Base-by-base conservation (phyloP, 1,140 invertebrate genomes). In the Colletes gigas region DNA sequence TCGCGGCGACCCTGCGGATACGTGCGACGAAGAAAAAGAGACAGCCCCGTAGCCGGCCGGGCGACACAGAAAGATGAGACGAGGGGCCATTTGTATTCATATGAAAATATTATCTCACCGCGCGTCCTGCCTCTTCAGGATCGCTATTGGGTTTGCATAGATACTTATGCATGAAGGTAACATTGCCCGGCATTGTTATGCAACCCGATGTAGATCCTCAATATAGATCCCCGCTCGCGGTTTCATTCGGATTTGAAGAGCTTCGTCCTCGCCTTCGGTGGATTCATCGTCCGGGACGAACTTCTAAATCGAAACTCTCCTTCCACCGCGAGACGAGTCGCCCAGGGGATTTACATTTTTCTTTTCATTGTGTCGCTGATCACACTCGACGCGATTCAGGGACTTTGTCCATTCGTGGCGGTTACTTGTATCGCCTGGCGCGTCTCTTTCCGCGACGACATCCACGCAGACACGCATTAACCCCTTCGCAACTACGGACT, bases 61-160 rank as follows among this genome's bases (percentile, higher is more conserved):
- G 17, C 12, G 44, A n/a, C 50, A n/a, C 41, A 59, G 66, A 70
- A 59, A 65, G 79, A 85, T 52, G 39, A 8, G 15, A 30, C 57
- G 57, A 68, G 81, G 54, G 81, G 78, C 85, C 87, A 89, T 89
- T 88, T 89, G 88, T 89, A 89, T 89, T 89, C 88, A 89, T 88
- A 88, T 87, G 88, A 89, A 89, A 89, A 88, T 89, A 89, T 89
- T 89, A 89, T 89, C 88, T 87, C 83, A 74, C 81, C 81, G 85
- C 81, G 81, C 88, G 83, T 88, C 83, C 82, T 83, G 85, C 88
- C 88, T 89, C 88, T 89, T 88, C 88, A 82, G 84, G 86, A 86
- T 88, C 87, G 88, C 86, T 89, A 89, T 89, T 89, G 85, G 88
- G 87, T 89, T 88, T 89, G 87, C 88, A 89, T 89, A 89, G 88